Percentiles rank a stretch among this genome's conserved stretches.
These are phyloP conservation scores for Hydrocynus forskahlii DNA, from an alignment of 2,797 vertebrate genomes.

Conservation along the genomic window DNA sequence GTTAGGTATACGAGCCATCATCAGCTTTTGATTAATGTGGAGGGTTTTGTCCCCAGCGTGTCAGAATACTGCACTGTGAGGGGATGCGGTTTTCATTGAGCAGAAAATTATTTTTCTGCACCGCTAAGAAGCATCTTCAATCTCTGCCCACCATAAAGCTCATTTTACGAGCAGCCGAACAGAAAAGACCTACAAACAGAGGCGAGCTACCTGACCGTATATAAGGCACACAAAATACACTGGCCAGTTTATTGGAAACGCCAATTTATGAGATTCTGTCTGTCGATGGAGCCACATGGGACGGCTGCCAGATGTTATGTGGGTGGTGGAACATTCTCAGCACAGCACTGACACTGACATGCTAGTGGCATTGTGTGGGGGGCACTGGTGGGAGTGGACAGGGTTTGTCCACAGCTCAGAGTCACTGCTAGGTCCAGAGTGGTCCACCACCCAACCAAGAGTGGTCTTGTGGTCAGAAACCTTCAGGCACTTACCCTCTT, in stretches of 20 bases:
- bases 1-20: slow-evolving; percentile 24
- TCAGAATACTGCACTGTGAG: slow-evolving; percentile 22
- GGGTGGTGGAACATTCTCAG: neutral
- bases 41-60: slow-evolving; percentile 35
- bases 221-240: neutral
- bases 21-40: slow-evolving; percentile 50
- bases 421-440: neutral
- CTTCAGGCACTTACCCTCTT: too few species aligned
- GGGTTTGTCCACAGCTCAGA: too few species aligned
- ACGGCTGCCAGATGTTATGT: neutral
- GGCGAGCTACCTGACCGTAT: neutral
- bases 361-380: neutral
- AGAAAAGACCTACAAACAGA: neutral
- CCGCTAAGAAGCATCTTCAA: slow-evolving; percentile 28
- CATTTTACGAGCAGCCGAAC: slow-evolving; percentile 4
- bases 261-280: too few species aligned
- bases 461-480: neutral
- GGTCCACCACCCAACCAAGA: neutral
- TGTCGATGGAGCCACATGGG: neutral
- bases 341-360: neutral
- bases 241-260: neutral
- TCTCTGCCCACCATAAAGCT: slow-evolving; percentile 14
- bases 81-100: slow-evolving; percentile 11
- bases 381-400: neutral
- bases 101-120: slow-evolving; percentile 42